phyloP scores from a whole-genome alignment of 2,888 invertebrate genomes.

The Craniophora ligustri region DNA sequence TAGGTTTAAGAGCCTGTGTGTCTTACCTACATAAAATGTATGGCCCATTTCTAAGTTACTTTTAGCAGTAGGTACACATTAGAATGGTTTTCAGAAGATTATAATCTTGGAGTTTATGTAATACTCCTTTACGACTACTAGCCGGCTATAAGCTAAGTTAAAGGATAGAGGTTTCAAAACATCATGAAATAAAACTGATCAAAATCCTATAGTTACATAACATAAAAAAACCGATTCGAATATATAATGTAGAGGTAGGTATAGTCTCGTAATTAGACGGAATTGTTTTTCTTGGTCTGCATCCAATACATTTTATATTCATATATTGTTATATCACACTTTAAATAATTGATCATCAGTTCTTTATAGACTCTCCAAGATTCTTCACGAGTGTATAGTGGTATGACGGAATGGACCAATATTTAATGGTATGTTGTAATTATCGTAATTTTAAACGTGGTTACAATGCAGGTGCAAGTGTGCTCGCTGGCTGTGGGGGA shows the following conservation, averaged over 20 bases:
- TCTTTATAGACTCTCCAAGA: neutral
- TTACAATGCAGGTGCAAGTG: conserved; percentile 26
- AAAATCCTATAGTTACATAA: neutral
- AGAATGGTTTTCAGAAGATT: conserved; percentile 17
- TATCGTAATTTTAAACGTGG: conserved; percentile 32
- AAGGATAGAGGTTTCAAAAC: neutral
- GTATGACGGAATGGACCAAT: conserved; percentile 1
- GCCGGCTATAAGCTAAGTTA: no score
- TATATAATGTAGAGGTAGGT: conserved; percentile 8
- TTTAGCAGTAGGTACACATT: conserved; percentile 21
- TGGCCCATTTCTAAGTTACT: conserved; percentile 39
- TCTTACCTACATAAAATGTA: conserved; percentile 35
- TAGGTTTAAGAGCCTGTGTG: conserved; percentile 68
- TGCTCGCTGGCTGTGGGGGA: neutral
- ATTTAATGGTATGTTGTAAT: conserved; percentile 19
- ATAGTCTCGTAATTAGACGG: conserved; percentile 31
- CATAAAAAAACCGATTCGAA: conserved; percentile 10
- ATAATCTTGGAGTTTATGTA: conserved; percentile 16
- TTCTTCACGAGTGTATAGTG: neutral
- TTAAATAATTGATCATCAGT: conserved; percentile 14
- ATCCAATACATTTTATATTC: conserved; percentile 39
- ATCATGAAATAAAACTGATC: conserved; percentile 10
- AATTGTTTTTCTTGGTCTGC: conserved; percentile 43
- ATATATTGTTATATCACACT: conserved; percentile 20
- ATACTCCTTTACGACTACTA: no score